phyloP scores from a whole-genome alignment of 1,140 invertebrate genomes.

The Caerostris extrusa region DNA sequence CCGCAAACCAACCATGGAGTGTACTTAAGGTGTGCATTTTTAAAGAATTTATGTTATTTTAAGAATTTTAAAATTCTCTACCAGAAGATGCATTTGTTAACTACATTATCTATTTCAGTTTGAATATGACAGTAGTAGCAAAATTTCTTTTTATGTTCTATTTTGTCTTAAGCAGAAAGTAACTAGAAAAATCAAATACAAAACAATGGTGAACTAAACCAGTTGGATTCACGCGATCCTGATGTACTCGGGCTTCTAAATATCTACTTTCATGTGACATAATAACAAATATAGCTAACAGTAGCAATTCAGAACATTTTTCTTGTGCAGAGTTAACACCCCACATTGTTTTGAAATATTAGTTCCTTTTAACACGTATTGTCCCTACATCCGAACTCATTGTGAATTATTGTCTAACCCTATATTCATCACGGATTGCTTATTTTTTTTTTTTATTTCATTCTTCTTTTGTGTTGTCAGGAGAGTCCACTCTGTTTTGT shows the following conservation, averaged over 20 bases:
- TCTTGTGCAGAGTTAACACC: neutral
- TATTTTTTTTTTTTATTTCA: neutral
- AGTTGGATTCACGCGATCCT: neutral
- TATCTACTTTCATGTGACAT: neutral
- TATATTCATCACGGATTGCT: neutral
- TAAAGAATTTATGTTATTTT: too few relatives aligned
- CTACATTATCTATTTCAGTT: too few relatives aligned
- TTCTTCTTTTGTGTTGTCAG: slow-evolving; percentile 34
- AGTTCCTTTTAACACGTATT: slow-evolving; percentile 40
- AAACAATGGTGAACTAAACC: neutral
- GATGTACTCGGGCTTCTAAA: neutral
- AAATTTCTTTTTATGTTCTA: too few relatives aligned
- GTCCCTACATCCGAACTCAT: neutral
- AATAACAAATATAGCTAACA: neutral
- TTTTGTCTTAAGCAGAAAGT: too few relatives aligned
- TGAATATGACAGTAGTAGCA: too few relatives aligned
- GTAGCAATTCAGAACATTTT: neutral
- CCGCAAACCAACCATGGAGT: too few relatives aligned
- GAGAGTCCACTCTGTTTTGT: neutral
- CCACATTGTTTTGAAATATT: slow-evolving; percentile 34
- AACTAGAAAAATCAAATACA: neutral
- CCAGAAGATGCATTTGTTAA: too few relatives aligned
- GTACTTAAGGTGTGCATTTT: too few relatives aligned
- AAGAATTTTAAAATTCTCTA: too few relatives aligned
- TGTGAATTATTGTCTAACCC: neutral